phyloP scores from a whole-genome alignment of 2,888 invertebrate genomes.

The Eupithecia dodoneata region DNA sequence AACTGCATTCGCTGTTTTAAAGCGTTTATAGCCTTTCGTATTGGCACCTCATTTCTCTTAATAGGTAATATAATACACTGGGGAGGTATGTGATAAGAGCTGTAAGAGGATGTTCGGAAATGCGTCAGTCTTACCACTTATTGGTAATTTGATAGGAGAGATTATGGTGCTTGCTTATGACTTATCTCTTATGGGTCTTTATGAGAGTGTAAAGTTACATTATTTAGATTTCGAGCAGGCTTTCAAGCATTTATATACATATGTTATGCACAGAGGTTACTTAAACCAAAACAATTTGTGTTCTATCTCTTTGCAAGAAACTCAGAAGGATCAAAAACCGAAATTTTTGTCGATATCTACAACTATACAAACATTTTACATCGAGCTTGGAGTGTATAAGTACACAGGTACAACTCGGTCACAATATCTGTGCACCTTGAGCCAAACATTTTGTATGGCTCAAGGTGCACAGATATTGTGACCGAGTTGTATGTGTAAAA shows the following conservation, averaged over 20 bases:
- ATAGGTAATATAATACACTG: not conserved
- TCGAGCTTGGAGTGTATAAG: too few species aligned
- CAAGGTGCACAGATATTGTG: too few species aligned
- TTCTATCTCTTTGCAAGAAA: too few species aligned
- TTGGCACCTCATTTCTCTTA: constrained; percentile 39
- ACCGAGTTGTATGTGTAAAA: too few species aligned
- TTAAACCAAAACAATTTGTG: not conserved
- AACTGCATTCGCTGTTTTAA: constrained; percentile 45
- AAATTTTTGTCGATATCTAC: not conserved
- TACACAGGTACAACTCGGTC: too few species aligned
- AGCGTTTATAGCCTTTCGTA: constrained; percentile 17
- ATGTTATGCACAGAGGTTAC: not conserved
- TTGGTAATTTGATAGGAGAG: constrained; percentile 11
- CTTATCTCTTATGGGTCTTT: not conserved
- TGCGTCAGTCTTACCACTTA: constrained; percentile 34
- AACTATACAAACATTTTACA: not conserved
- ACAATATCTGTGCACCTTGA: too few species aligned
- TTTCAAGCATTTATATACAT: not conserved
- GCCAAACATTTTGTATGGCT: too few species aligned
- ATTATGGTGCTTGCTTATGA: not conserved
- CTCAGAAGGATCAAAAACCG: not conserved
- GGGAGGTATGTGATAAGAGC: not conserved
- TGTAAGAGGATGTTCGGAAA: constrained; percentile 43
- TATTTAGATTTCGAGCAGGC: not conserved
- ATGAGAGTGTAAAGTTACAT: not conserved